Percentiles rank a stretch among this genome's conserved stretches.
Conservation (phyloP, 1,140 invertebrate genomes). For the Pseudoatta argentina region DNA sequence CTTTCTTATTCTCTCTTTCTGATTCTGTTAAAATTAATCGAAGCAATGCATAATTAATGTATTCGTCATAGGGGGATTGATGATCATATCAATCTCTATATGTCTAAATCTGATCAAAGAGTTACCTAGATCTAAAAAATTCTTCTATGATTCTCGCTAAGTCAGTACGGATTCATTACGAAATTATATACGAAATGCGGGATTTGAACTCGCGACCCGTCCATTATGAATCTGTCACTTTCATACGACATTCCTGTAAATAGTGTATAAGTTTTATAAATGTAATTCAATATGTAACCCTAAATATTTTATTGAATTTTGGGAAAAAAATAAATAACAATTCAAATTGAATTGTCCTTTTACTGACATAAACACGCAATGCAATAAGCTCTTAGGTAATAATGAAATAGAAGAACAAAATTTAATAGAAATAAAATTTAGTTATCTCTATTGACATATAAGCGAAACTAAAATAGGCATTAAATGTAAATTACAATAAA, state of each 20-base stretch:
- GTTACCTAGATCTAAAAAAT: too few relatives aligned
- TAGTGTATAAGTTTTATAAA: neutral
- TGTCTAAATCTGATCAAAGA: too few relatives aligned
- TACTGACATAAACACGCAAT: neutral
- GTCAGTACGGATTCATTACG: too few relatives aligned
- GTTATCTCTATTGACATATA: neutral
- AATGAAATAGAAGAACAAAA: neutral
- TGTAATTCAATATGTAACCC: neutral
- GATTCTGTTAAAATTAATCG: neutral
- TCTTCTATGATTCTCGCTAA: too few relatives aligned
- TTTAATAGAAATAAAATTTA: neutral
- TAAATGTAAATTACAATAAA: neutral
- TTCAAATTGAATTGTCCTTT: neutral
- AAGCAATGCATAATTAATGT: neutral
- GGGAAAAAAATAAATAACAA: neutral
- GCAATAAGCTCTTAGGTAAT: neutral
- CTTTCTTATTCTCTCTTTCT: neutral
- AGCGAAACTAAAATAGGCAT: neutral
- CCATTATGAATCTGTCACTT: too few relatives aligned
- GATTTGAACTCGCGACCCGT: too few relatives aligned
- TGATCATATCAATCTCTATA: too few relatives aligned
- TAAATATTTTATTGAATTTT: neutral
- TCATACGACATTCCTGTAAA: neutral
- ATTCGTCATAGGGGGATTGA: too few relatives aligned
- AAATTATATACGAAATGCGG: too few relatives aligned